Base-by-base conservation (phyloP, 92 coral and sea anemone genomes). In the Siderastrea radians region DNA sequence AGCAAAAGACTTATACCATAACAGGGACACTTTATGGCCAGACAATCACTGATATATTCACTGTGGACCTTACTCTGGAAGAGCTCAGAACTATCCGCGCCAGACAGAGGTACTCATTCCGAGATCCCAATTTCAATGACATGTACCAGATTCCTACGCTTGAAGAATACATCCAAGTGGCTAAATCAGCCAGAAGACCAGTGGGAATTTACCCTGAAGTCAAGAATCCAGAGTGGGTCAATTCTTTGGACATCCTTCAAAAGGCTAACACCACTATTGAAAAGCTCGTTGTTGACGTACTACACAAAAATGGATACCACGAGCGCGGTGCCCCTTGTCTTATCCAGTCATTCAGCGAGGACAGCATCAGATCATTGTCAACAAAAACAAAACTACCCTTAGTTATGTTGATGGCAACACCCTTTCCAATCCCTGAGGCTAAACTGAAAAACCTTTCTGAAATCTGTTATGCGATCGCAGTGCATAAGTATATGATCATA, bases 191-290 rank as follows among this genome's bases (percentile, higher is more conserved):
- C 2, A 47, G 9, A 1, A 68, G 86, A 69, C 13, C 51, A 1
- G 50, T 81, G 2, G 86, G 86, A 45, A 81, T 81, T 14, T 81
- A 81, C 77, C 86, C 86, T 69, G 86, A 81, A 48, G 3, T 81
- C 3, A 81, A 81, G 19, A 69, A 19, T 5, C 86, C 86, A 57
- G 86, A 69, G 77, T 81, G 86, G 86, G 52, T 69, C 38, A 81
- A 81, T 69, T 68, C 77, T 57, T 46, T 81, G 51, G 86, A 81
- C 52, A 81, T 81, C 45, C 47, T 81, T 10, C 63, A 44, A 1
- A 45, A 54, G 3, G 77, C 76, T 1, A 81, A 70, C 77, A 81
- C 77, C 26, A 81, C 86, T 13, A 54, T 81, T 55, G 86, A 81
- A 55, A 77, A 81, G 69, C 67, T 81, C 16, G 11, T 81, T 57